These are phyloP conservation scores for Erebia palarica DNA, from an alignment of 2,888 invertebrate genomes.

Conservation along the genomic window DNA sequence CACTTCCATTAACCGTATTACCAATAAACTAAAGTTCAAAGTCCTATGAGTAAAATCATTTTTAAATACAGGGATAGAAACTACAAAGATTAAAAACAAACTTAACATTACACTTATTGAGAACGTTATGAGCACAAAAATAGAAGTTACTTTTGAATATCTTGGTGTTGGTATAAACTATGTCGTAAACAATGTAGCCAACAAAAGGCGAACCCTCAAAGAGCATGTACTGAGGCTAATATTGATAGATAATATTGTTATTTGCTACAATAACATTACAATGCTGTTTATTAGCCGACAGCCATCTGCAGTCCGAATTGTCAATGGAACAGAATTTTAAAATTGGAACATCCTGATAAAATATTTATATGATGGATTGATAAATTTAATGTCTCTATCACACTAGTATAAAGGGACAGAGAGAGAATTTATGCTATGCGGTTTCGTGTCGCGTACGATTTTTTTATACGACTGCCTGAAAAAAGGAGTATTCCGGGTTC, in stretches of 20 bases:
- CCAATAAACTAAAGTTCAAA: not conserved
- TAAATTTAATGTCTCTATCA: not conserved
- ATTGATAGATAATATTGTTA: conserved; percentile 78
- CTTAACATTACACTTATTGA: not conserved
- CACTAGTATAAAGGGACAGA: no score
- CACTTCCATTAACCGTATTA: not conserved
- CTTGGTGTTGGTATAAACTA: not conserved
- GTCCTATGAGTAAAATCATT: not conserved
- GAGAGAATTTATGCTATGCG: no score
- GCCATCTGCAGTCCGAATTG: conserved; percentile 43
- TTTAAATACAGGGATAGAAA: conserved; percentile 22
- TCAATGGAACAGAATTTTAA: not conserved
- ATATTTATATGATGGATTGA: not conserved
- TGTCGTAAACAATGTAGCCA: conserved; percentile 36
- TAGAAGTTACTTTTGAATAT: conserved; percentile 22
- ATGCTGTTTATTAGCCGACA: conserved; percentile 46
- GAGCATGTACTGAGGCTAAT: conserved; percentile 52
- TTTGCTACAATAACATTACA: conserved; percentile 46
- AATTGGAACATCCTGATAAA: conserved; percentile 6
- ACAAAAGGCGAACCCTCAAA: conserved; percentile 59
- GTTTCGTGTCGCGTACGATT: no score
- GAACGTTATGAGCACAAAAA: not conserved
- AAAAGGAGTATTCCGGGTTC: no score
- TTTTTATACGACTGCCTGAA: no score
- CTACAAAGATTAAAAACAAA: conserved; percentile 29